These are phyloP conservation scores for Carollia perspicillata DNA, from an alignment of 2,113 vertebrate genomes.

Conservation along the genomic window DNA sequence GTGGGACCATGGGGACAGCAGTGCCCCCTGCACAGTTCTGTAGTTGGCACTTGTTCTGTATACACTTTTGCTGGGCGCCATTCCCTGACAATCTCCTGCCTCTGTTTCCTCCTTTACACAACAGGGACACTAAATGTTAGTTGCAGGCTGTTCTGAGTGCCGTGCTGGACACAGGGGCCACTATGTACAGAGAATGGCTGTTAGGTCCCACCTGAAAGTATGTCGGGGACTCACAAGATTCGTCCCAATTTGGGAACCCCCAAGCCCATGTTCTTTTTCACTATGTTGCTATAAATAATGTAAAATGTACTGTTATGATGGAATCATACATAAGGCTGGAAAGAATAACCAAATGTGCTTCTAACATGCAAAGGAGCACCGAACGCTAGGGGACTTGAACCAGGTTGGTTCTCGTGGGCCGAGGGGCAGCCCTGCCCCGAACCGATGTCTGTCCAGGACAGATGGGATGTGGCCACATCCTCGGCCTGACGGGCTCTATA, in stretches of 20 bases:
- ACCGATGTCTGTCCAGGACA: not conserved
- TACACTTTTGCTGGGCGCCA: accelerated
- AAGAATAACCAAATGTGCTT: not conserved
- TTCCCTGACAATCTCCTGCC: not conserved
- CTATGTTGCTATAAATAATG: accelerated
- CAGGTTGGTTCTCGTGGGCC: not conserved
- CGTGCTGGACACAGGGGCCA: accelerated
- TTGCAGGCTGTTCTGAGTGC: not conserved
- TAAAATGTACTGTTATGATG: not conserved
- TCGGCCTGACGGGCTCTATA: constrained; percentile 33
- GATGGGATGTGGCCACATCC: not conserved
- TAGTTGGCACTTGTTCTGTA: accelerated
- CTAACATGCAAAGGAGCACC: accelerated
- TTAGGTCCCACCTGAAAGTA: not conserved
- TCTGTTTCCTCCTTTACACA: not conserved
- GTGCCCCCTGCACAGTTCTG: accelerated
- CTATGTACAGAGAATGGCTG: accelerated
- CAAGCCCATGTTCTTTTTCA: not conserved
- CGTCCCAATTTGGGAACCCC: not conserved
- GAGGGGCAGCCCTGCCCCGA: not conserved
- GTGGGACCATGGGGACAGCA: accelerated
- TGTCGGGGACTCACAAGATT: accelerated
- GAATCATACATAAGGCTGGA: not conserved
- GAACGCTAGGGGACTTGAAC: not conserved
- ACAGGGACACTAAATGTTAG: accelerated